phyloP scores from a whole-genome alignment of 2,113 vertebrate genomes.

The Halcyon senegalensis region DNA sequence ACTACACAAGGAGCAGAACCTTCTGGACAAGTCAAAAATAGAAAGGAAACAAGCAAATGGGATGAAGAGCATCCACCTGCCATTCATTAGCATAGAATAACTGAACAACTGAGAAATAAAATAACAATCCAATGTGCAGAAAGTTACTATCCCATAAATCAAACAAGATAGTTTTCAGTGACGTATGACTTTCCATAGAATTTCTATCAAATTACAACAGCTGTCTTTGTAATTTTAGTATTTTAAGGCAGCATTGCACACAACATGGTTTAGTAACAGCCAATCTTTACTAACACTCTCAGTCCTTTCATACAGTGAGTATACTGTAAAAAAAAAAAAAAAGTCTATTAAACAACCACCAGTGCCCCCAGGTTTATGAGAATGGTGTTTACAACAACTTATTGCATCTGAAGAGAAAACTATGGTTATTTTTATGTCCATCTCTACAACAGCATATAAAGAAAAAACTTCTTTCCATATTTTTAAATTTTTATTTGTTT shows the following conservation, averaged over 20 bases:
- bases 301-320: neutral
- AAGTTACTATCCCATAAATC: neutral
- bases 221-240: neutral
- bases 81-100: neutral
- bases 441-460: neutral
- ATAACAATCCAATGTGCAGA: rapidly evolving
- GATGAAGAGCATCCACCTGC: neutral
- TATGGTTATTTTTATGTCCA: neutral
- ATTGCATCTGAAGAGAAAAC: neutral
- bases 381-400: neutral
- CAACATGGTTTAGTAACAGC: neutral
- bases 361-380: neutral
- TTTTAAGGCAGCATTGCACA: neutral
- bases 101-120: neutral
- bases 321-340: neutral
- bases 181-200: too few relatives aligned
- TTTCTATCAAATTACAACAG: neutral
- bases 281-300: neutral
- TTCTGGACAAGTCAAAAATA: neutral
- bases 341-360: neutral
- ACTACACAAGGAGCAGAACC: neutral
- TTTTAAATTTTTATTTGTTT: neutral
- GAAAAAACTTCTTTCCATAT: neutral
- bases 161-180: neutral
- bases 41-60: neutral